Percentiles rank a stretch among this genome's conserved stretches.
Conservation (phyloP, 1,140 invertebrate genomes). For the Paraescarpia echinospica region DNA sequence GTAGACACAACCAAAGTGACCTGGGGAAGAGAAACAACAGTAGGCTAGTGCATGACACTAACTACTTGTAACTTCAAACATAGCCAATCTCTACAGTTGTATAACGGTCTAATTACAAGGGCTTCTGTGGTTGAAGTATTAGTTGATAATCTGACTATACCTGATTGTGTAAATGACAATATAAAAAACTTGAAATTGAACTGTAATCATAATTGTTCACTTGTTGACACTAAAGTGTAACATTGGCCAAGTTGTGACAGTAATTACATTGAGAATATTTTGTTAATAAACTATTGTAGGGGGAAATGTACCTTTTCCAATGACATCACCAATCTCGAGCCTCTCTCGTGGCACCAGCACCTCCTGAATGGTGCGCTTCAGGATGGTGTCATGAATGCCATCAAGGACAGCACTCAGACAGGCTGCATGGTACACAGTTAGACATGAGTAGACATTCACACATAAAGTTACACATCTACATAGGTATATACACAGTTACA, state of each 20-base stretch:
- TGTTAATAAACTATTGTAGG: background rate
- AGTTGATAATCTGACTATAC: background rate
- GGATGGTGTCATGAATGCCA: background rate
- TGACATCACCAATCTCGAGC: constrained; percentile 53
- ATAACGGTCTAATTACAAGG: background rate
- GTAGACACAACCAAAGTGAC: constrained; percentile 51
- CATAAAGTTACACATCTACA: background rate
- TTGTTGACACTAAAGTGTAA: background rate
- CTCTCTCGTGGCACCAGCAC: constrained; percentile 52
- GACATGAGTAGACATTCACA: background rate
- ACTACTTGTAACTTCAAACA: background rate
- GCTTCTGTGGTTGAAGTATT: background rate
- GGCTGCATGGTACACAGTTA: background rate
- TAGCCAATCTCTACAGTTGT: background rate
- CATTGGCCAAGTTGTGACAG: background rate
- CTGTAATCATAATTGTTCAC: background rate
- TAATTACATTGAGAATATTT: background rate
- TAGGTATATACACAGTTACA: background rate
- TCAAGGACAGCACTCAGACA: background rate
- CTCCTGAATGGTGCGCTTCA: constrained; percentile 29
- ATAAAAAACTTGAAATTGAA: background rate
- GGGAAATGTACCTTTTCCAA: constrained; percentile 40
- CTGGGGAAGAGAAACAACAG: constrained; percentile 27
- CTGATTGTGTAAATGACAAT: background rate
- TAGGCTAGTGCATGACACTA: background rate